phyloP scores from a whole-genome alignment of 1,140 invertebrate genomes.

The Drosophila seguyi region DNA sequence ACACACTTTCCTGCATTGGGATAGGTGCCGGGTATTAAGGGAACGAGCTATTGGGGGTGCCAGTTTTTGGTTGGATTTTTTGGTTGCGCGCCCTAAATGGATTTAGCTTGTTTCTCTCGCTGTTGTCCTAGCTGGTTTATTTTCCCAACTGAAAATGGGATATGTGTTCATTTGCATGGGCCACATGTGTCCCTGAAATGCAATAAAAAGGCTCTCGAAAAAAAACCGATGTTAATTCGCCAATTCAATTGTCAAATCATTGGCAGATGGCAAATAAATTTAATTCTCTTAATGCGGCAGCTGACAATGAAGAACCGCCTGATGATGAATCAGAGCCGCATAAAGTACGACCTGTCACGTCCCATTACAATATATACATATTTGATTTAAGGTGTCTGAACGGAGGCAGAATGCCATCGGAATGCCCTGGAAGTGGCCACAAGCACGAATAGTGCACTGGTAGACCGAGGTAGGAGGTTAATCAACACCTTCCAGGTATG shows the following conservation, averaged over 20 bases:
- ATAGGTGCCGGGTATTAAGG: slow-evolving; percentile 28
- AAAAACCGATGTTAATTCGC: slow-evolving; percentile 57
- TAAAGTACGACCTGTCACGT: slow-evolving; percentile 45
- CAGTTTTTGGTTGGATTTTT: slow-evolving; percentile 25
- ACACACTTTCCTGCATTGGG: slow-evolving; percentile 49
- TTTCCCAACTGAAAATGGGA: slow-evolving; percentile 32
- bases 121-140: slow-evolving; percentile 18
- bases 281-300: slow-evolving; percentile 38
- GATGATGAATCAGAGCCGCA: slow-evolving; percentile 34
- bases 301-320: slow-evolving; percentile 26
- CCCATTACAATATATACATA: slow-evolving; percentile 56
- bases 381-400: slow-evolving; percentile 20
- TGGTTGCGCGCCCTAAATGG: slow-evolving; percentile 54
- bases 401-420: not conserved
- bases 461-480: not conserved
- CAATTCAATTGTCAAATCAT: slow-evolving; percentile 78
- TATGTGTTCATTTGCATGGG: slow-evolving; percentile 55
- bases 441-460: not conserved
- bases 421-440: slow-evolving; percentile 12
- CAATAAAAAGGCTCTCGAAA: slow-evolving; percentile 35
- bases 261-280: slow-evolving; percentile 55
- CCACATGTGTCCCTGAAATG: slow-evolving; percentile 27
- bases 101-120: slow-evolving; percentile 40
- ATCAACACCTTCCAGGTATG: not conserved
- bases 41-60: slow-evolving; percentile 6